Base-by-base conservation (phyloP, 2,113 vertebrate species). In the Oenanthe oenanthe region DNA sequence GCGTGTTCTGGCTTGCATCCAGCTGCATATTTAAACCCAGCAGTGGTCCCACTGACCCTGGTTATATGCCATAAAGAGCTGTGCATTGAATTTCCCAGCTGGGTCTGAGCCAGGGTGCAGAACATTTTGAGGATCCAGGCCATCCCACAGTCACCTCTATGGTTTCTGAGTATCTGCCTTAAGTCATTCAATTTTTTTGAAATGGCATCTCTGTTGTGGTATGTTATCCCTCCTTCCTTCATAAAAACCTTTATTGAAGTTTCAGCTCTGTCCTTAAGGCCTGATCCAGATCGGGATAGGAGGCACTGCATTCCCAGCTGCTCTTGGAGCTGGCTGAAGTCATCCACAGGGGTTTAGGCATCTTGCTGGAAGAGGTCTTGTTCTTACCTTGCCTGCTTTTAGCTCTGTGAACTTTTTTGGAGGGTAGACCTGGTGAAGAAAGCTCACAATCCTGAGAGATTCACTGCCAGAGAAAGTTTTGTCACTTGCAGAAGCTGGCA, bases 141-240 rank as follows among this genome's bases (percentile, higher is more conserved):
- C 91, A 95, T 96, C 84, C 94, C 95, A 95, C 94, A 95, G 86
- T 87, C 95, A 75, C 85, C 70, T 91, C 40, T 68, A 95, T 75
- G 95, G 95, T 93, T 96, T 95, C 57, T 84, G 73, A 93, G 25
- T 78, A 92, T 95, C 93, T 96, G 91, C 96, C 95, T 93, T 84
- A 92, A 96, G 93, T 93, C 75, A 96, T 96, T 95, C 89, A 71
- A 31, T 88, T 96, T 94, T 51, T 88, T 48, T 57, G 76, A 88
- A 92, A 92, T 72, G 65, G 45, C 79, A 88, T 32, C 88, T 96
- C 95, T 96, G 82, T 96, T 95, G 96, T 86, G 95, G 95, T 93
- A 26, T 93, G 53, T 94, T 93, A 96, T 92, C 90, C 94, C n/a
- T 90, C 68, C 57, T 83, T 88, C 82, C 43, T 91, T 92, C 79